phyloP scores from a whole-genome alignment of 2,113 vertebrate species.

The Sinocyclocheilus rhinocerous region DNA sequence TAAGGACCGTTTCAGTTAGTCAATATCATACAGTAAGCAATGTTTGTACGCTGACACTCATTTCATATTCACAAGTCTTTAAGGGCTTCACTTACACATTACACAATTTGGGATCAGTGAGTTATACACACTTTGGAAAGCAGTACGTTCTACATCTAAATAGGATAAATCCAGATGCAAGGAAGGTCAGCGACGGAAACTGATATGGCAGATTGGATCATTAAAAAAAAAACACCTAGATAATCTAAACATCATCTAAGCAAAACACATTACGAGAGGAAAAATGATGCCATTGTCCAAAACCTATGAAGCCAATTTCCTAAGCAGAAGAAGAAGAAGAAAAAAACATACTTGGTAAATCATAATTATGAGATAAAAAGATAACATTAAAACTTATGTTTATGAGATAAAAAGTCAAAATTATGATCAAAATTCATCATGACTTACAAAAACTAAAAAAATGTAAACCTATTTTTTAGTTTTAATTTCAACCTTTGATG shows the following conservation, averaged over 20 bases:
- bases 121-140: slow-evolving; percentile 33
- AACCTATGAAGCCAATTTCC: not conserved
- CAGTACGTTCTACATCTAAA: slow-evolving; percentile 40
- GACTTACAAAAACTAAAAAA: not conserved
- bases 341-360: not conserved
- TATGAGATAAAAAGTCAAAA: not conserved
- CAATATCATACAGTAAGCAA: slow-evolving; percentile 54
- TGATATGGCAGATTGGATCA: slow-evolving; percentile 25
- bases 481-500: not conserved
- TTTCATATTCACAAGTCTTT: slow-evolving; percentile 56
- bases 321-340: not conserved
- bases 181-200: not conserved
- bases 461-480: too few species aligned
- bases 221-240: slow-evolving; percentile 2
- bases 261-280: not conserved
- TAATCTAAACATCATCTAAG: not conserved
- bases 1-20: slow-evolving; percentile 52
- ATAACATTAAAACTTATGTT: not conserved
- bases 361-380: not conserved
- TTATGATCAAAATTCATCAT: too few species aligned
- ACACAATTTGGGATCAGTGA: slow-evolving; percentile 40
- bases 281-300: not conserved
- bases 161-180: slow-evolving; percentile 18
- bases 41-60: slow-evolving; percentile 38
- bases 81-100: slow-evolving; percentile 33